Evolutionary conservation across 2,888 invertebrate species (phyloP).

Genomic region (Agriopis leucophaearia): DNA sequence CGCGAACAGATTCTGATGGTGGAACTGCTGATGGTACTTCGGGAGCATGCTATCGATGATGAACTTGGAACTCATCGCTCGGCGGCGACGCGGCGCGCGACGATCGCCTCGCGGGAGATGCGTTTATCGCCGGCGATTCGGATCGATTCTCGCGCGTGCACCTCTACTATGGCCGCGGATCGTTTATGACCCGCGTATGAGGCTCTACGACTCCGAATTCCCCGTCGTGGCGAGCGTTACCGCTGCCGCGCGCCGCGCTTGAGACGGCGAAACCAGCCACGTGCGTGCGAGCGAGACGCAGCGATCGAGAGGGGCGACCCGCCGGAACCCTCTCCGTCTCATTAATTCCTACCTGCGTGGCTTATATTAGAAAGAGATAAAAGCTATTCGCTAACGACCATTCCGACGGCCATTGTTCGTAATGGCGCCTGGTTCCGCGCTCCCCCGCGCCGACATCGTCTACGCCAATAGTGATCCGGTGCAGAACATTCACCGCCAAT

Average conservation of each 20-base stretch:
- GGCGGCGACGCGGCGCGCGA: slow-evolving; percentile 85
- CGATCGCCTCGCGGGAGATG: slow-evolving; percentile 85
- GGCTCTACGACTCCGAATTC: slow-evolving; percentile 94
- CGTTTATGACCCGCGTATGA: slow-evolving; percentile 95
- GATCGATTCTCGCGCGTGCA: slow-evolving; percentile 87
- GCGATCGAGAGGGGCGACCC: slow-evolving; percentile 65
- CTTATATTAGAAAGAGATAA: slow-evolving; percentile 87
- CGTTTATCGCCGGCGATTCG: slow-evolving; percentile 86
- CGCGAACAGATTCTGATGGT: slow-evolving; percentile 87
- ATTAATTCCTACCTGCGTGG: slow-evolving; percentile 85
- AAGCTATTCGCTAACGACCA: slow-evolving; percentile 86
- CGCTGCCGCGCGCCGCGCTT: slow-evolving; percentile 83
- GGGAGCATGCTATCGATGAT: slow-evolving; percentile 99
- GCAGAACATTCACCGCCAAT: slow-evolving; percentile 86
- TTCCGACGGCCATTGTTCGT: slow-evolving; percentile 84
- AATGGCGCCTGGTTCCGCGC: slow-evolving; percentile 82
- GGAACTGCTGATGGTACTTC: slow-evolving; percentile 94
- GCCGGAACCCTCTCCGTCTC: slow-evolving; percentile 83
- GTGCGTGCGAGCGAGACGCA: slow-evolving; percentile 77
- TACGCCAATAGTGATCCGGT: slow-evolving; percentile 86
- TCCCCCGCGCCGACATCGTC: slow-evolving; percentile 73
- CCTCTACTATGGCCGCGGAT: slow-evolving; percentile 90
- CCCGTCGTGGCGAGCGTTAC: slow-evolving; percentile 88
- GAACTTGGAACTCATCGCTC: slow-evolving; percentile 98
- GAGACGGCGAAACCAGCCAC: slow-evolving; percentile 82